Base-by-base conservation (phyloP, 2,113 vertebrate genomes). In the Lepus europaeus region DNA sequence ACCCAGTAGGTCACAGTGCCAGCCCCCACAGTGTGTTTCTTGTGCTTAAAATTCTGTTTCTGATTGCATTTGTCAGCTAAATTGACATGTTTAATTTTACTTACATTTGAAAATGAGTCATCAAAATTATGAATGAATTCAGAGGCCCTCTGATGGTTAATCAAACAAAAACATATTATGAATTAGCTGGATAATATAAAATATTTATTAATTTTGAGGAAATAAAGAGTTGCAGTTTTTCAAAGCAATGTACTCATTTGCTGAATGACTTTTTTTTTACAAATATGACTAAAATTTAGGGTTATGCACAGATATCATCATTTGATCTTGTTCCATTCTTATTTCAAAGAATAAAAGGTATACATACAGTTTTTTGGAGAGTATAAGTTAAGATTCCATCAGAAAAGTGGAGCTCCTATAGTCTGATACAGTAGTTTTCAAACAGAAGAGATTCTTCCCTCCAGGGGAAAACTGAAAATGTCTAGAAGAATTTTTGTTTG, bases 121-220 rank as follows among this genome's bases (percentile, higher is more conserved):
- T 93, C 27, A 49, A 4, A 93, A 66, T 76, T 89, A 29, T 87
- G 51, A 95, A 79, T 17, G 74, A 66, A 69, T 95, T 89, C 9
- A 13, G 59, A 93, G 20, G 6, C 14, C n/a, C 2, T 81, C 6
- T 85, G 22, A 79, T 94, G 29, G 51, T 36, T 92, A 90, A 74
- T 84, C 17, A 87, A 89, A 92, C 59, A 90, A 63, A 94, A 59
- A 73, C 73, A 56, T 69, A 74, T 69, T 92, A 51, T 12, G 72
- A 9, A 51, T 93, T 91, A 68, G 12, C 80, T 93, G 17, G 45
- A 0, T 3, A 36, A 13, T 72, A 73, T 70, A 70, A 91, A 89
- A 49, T 79, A 59, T 53, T 33, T 27, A 94, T 59, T 70, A 88
- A 82, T 72, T 91, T 96, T 12, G 1, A 2, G 25, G 33, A 91